Percentiles rank a stretch among this genome's conserved stretches.
These are phyloP conservation scores for Thamnophis elegans DNA, from an alignment of 2,797 vertebrate species.

Conservation along the genomic window DNA sequence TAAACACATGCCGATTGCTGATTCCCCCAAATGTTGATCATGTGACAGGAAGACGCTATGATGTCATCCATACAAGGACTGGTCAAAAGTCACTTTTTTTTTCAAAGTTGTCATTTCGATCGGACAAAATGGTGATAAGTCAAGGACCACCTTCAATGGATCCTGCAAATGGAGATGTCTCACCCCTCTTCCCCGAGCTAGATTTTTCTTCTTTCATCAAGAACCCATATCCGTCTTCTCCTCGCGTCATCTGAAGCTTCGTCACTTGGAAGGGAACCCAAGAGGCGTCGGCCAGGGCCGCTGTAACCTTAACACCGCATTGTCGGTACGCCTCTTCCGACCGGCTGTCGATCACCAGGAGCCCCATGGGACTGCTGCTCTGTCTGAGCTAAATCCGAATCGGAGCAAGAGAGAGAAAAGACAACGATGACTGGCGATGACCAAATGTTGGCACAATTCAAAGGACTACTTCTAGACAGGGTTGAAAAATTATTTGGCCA, in stretches of 20 bases:
- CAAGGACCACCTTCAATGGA: not conserved
- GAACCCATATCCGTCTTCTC: conserved; percentile 84
- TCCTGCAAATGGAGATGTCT: conserved; percentile 39
- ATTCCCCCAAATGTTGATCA: too few species aligned
- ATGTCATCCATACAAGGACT: too few species aligned
- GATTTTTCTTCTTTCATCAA: conserved; percentile 85
- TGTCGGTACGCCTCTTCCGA: conserved; percentile 78
- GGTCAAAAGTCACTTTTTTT: too few species aligned
- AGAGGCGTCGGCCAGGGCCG: conserved; percentile 77
- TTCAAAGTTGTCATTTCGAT: too few species aligned
- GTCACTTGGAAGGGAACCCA: conserved; percentile 78
- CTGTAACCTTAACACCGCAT: conserved; percentile 76
- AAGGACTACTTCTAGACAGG: not conserved
- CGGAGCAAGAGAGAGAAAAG: not conserved
- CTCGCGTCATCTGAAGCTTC: conserved; percentile 80
- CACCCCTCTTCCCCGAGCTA: conserved; percentile 70
- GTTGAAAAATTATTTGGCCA: not conserved
- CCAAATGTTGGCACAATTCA: not conserved
- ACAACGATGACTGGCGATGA: not conserved
- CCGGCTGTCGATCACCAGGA: conserved; percentile 82
- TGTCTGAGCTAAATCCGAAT: conserved; percentile 77
- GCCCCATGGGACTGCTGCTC: conserved; percentile 73
- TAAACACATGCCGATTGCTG: too few species aligned
- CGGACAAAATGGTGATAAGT: too few species aligned
- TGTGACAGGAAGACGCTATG: too few species aligned